A percentile compares a stretch with the other conserved stretches of the same genome.
Evolutionary conservation across 2,113 vertebrate species (phyloP).

Genomic region (Tachysurus vachellii): DNA sequence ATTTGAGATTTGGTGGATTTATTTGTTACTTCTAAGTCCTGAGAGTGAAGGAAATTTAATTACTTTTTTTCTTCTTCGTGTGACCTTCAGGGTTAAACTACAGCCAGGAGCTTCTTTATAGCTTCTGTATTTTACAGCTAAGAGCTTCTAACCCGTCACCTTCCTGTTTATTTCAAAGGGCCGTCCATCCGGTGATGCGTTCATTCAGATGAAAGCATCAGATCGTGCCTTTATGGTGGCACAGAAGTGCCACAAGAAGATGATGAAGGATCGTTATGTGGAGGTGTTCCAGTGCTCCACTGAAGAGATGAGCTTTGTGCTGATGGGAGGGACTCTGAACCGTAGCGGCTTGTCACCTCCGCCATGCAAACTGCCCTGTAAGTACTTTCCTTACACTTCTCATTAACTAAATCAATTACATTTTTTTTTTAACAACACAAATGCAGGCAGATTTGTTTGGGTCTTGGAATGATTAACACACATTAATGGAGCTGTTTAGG

Average conservation of each 20-base stretch:
- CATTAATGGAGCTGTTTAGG: neutral
- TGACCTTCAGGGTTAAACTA: neutral
- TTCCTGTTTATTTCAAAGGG: constrained; percentile 71
- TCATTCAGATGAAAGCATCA: constrained; percentile 94
- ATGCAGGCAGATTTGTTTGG: neutral
- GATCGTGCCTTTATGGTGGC: constrained; percentile 89
- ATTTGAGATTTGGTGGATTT: neutral
- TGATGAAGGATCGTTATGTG: constrained; percentile 97
- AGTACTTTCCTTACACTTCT: constrained; percentile 58
- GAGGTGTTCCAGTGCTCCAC: constrained; percentile 98
- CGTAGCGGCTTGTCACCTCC: constrained; percentile 96
- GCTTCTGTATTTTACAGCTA: neutral
- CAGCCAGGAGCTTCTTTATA: neutral
- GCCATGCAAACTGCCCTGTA: constrained; percentile 97
- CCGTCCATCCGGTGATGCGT: constrained; percentile 92
- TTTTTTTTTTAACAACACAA: neutral
- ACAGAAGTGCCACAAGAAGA: constrained; percentile 96
- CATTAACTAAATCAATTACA: no score
- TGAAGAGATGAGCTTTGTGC: constrained; percentile 97
- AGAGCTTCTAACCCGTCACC: neutral
- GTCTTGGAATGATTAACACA: neutral
- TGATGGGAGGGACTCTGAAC: constrained; percentile 96
- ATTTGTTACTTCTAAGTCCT: neutral
- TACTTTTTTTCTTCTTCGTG: neutral
- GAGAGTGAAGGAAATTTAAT: neutral